Base-by-base conservation (phyloP, 2,797 vertebrate genomes). In the Epinephelus coioides region DNA sequence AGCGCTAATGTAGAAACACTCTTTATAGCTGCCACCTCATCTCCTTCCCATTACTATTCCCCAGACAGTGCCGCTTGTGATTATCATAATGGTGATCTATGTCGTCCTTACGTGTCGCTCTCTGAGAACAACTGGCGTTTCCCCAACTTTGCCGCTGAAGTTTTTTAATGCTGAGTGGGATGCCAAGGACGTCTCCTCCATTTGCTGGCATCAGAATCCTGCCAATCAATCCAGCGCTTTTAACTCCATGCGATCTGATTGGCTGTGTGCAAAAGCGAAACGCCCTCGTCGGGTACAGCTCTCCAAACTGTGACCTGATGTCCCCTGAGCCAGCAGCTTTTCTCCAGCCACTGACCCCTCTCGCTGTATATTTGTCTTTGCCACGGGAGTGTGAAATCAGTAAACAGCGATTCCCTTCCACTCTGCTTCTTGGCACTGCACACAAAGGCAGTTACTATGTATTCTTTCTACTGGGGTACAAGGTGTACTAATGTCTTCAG, bases 1-100 rank as follows among this genome's bases (percentile, higher is more conserved):
- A 40, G 72, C 50, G 67, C 87, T 92, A 92, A 93, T 91, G 88
- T 90, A 80, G 90, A 86, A 89, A 87, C 87, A 89, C 88, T 87
- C 82, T 93, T 94, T 91, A 93, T 91, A 73, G 84, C 90, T 71
- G 86, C 89, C 89, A 93, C 91, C 91, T 94, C 88, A 94, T 95
- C 92, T 91, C 91, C 88, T 91, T 89, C 86, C 89, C 90, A 93
- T 95, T 92, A 94, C 90, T 87, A 93, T 94, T 94, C 93, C 92
- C 90, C 84, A 86, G 91, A 89, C 88, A 73, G 84, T 68, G 79
- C 87, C 14, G 85, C 83, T 89, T 78, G 87, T 91, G 88, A 93
- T 93, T 91, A 93, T 91, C 91, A 92, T 94, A 94, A 93, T 93
- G 91, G 91, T 93, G 91, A 94, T 94, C 89, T 91, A 94, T 92